These are phyloP conservation scores for Riparia riparia DNA, from an alignment of 2,113 vertebrate genomes.

Conservation along the genomic window DNA sequence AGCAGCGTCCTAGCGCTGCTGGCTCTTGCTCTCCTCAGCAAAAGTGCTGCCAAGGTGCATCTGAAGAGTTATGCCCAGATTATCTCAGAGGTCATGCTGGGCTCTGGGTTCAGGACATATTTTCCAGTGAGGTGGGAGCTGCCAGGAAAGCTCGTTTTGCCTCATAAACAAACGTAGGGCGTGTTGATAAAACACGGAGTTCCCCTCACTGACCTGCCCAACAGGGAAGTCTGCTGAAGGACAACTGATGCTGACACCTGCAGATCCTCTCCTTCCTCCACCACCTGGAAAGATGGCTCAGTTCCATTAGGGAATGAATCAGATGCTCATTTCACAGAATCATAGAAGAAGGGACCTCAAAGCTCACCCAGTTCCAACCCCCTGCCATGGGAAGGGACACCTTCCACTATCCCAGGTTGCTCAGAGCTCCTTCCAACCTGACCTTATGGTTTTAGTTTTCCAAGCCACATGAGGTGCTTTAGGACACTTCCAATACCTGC, in stretches of 20 bases:
- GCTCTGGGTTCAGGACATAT: neutral
- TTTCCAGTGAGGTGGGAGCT: neutral
- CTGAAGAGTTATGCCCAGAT: neutral
- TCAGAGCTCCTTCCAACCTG: neutral
- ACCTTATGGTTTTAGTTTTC: neutral
- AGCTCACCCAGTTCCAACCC: neutral
- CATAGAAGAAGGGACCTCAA: neutral
- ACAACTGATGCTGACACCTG: neutral
- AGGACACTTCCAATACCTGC: neutral
- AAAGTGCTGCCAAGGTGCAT: neutral
- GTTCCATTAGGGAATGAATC: neutral
- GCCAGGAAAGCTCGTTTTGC: neutral
- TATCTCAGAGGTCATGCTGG: neutral
- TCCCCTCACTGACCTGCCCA: neutral
- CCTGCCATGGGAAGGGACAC: neutral
- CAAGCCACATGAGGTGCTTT: neutral
- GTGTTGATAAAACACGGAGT: neutral
- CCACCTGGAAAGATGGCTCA: neutral
- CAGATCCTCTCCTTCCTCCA: neutral
- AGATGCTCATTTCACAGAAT: neutral
- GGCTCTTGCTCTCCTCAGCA: neutral
- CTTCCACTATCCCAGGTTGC: neutral
- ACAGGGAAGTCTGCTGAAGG: neutral
- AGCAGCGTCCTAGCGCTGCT: neutral
- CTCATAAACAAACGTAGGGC: rapidly evolving